A percentile compares a stretch with the other conserved stretches of the same genome.
These are phyloP conservation scores for Pardalotus punctatus DNA, from an alignment of 2,113 vertebrate genomes.

Conservation along the genomic window DNA sequence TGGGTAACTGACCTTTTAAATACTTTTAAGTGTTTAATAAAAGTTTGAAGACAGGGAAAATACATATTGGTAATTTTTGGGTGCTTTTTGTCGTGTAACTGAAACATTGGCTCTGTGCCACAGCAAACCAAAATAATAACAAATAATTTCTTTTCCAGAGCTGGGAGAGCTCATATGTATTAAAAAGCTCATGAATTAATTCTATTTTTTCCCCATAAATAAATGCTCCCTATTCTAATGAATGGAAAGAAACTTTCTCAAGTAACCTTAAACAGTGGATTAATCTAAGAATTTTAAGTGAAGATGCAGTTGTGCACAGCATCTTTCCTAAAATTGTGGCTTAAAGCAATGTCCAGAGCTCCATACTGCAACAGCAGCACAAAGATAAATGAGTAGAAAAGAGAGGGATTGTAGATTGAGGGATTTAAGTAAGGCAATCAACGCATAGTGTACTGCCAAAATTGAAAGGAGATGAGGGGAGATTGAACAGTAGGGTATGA, in stretches of 20 bases:
- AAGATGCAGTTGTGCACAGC: background rate
- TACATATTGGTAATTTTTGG: conserved; percentile 56
- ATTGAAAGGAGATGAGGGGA: background rate
- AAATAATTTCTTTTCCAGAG: background rate
- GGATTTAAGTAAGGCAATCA: background rate
- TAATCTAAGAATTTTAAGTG: background rate
- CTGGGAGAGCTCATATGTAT: background rate
- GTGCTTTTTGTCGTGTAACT: conserved; percentile 63
- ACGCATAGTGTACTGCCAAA: background rate
- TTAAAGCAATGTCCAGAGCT: background rate
- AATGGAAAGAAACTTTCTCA: background rate
- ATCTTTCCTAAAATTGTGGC: background rate
- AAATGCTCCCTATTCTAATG: background rate
- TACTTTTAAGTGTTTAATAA: conserved; percentile 73
- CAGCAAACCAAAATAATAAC: conserved; percentile 4
- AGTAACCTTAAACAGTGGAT: background rate
- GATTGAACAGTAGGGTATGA: background rate
- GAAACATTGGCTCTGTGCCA: conserved; percentile 10
- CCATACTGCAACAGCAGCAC: background rate
- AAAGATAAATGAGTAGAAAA: background rate
- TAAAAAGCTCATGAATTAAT: background rate
- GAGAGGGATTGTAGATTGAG: background rate
- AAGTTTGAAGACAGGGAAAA: conserved; percentile 65
- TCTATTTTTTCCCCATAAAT: background rate
- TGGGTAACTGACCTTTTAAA: conserved; percentile 72